A percentile compares a stretch with the other conserved stretches of the same genome.
phyloP scores from a whole-genome alignment of 2,797 vertebrate species.

The Cuniculus paca region DNA sequence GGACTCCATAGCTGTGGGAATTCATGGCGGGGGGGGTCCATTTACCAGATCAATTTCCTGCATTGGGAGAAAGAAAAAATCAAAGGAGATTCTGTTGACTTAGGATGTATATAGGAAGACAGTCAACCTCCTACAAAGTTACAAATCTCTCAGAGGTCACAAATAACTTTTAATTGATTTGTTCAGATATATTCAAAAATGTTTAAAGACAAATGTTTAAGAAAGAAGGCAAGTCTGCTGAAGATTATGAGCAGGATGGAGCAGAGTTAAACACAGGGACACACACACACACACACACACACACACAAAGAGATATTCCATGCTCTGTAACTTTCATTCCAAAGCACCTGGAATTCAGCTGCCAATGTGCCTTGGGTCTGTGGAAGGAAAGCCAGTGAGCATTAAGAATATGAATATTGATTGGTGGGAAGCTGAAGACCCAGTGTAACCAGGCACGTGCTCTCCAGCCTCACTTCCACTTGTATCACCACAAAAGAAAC shows the following conservation, averaged over 20 bases:
- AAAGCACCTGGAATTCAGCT: constrained; percentile 43
- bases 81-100: neutral
- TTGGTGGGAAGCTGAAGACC: constrained; percentile 44
- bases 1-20: neutral
- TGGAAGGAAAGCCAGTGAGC: constrained; percentile 6
- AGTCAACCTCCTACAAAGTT: constrained; percentile 27
- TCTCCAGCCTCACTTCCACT: constrained; percentile 61
- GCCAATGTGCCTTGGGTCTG: neutral
- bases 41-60: constrained; percentile 69
- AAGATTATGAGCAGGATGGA: neutral
- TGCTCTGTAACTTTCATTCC: neutral
- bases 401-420: constrained; percentile 68
- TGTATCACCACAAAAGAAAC: constrained; percentile 63
- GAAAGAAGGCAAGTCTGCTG: constrained; percentile 21
- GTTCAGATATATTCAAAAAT: constrained; percentile 36
- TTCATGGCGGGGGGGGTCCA: neutral
- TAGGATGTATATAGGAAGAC: neutral
- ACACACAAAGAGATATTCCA: neutral
- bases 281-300: neutral
- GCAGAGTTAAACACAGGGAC: neutral
- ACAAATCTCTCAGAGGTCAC: constrained; percentile 48
- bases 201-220: neutral
- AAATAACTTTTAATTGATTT: constrained; percentile 52
- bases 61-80: neutral
- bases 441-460: neutral